Conservation (phyloP, 2,888 invertebrate species). For the Drosophila heteroneura region DNA sequence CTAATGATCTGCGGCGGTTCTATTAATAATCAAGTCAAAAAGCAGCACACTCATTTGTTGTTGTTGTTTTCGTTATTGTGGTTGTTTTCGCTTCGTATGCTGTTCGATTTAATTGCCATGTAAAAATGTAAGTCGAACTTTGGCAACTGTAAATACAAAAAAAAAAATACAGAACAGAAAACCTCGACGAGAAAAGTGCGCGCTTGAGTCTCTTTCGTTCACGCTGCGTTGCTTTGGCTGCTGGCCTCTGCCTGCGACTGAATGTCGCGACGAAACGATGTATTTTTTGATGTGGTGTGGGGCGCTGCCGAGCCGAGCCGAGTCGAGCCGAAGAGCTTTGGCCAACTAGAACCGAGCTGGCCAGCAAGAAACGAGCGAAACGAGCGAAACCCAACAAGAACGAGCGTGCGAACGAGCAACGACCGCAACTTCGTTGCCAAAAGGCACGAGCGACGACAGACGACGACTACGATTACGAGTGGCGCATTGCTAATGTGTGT, state of each 20-base stretch:
- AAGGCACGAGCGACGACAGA: slow-evolving; percentile 36
- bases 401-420: slow-evolving; percentile 66
- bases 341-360: slow-evolving; percentile 76
- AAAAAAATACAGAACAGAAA: slow-evolving; percentile 13
- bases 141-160: slow-evolving; percentile 34
- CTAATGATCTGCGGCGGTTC: slow-evolving; percentile 34
- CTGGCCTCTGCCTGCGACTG: slow-evolving; percentile 74
- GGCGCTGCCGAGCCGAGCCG: slow-evolving; percentile 39
- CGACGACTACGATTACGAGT: slow-evolving; percentile 29
- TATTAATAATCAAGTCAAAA: slow-evolving; percentile 42
- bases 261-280: slow-evolving; percentile 43
- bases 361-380: slow-evolving; percentile 71
- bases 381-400: slow-evolving; percentile 74
- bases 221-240: slow-evolving; percentile 59
- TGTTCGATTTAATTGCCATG: slow-evolving; percentile 56
- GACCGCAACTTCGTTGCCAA: slow-evolving; percentile 56
- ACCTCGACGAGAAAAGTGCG: slow-evolving; percentile 38
- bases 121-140: slow-evolving; percentile 41
- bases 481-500: slow-evolving; percentile 2
- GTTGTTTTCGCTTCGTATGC: slow-evolving; percentile 1
- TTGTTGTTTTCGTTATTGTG: slow-evolving; percentile 21
- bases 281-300: slow-evolving; percentile 45
- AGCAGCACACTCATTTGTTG: slow-evolving; percentile 32
- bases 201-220: slow-evolving; percentile 35
- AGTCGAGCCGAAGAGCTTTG: slow-evolving; percentile 51